phyloP scores from a whole-genome alignment of 2,888 invertebrate species.

The Scrobipalpa costella region DNA sequence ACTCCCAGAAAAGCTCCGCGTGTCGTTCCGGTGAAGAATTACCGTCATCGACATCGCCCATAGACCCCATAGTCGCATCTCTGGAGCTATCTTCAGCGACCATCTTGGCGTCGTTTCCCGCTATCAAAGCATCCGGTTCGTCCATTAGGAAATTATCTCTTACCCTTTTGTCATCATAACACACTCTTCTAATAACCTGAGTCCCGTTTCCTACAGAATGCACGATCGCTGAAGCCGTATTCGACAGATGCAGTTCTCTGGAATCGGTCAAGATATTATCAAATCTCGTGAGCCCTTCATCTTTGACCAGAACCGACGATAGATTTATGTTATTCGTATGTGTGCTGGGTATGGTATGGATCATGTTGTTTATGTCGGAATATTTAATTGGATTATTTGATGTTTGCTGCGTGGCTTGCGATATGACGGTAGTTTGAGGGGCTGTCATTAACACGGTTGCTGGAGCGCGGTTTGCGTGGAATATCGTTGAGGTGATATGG shows the following conservation, averaged over 20 bases:
- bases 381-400: slow-evolving; percentile 56
- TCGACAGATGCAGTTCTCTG: slow-evolving; percentile 61
- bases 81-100: slow-evolving; percentile 61
- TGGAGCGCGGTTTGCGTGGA: slow-evolving; percentile 62
- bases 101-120: slow-evolving; percentile 62
- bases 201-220: slow-evolving; percentile 66
- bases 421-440: slow-evolving; percentile 70
- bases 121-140: slow-evolving; percentile 56
- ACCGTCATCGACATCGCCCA: slow-evolving; percentile 58
- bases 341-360: slow-evolving; percentile 52
- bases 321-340: slow-evolving; percentile 53
- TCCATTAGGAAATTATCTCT: slow-evolving; percentile 56
- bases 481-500: slow-evolving; percentile 69
- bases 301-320: slow-evolving; percentile 63
- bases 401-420: slow-evolving; percentile 59
- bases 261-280: slow-evolving; percentile 63
- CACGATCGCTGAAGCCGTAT: slow-evolving; percentile 65
- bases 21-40: slow-evolving; percentile 67
- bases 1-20: slow-evolving; percentile 73
- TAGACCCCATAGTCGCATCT: slow-evolving; percentile 57
- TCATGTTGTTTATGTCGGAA: slow-evolving; percentile 65
- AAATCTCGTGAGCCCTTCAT: slow-evolving; percentile 61
- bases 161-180: slow-evolving; percentile 60
- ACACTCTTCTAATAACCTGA: slow-evolving; percentile 70
- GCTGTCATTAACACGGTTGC: slow-evolving; percentile 71